A percentile compares a stretch with the other conserved stretches of the same genome.
Conservation (phyloP, 2,888 invertebrate genomes). For the Chrysopilus asiliformis region DNA sequence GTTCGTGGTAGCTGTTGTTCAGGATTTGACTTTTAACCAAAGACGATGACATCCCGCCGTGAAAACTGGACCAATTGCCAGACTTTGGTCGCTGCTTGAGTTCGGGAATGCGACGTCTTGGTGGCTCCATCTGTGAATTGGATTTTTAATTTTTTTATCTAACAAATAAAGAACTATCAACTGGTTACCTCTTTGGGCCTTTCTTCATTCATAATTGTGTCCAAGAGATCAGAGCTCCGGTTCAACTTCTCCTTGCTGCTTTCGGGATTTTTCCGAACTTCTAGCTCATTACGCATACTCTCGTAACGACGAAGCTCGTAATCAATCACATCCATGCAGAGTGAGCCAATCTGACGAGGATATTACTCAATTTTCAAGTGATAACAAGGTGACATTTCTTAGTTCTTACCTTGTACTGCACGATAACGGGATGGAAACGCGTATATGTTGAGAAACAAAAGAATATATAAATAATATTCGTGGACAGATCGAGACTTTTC, state of each 20-base stretch:
- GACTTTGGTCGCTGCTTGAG: slow-evolving; percentile 60
- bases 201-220: slow-evolving; percentile 35
- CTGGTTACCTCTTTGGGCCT: slow-evolving; percentile 33
- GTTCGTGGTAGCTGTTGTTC: slow-evolving; percentile 58
- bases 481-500: slow-evolving; percentile 87
- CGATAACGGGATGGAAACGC: slow-evolving; percentile 86
- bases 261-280: slow-evolving; percentile 39
- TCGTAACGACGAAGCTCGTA: slow-evolving; percentile 88
- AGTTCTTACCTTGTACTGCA: slow-evolving; percentile 73
- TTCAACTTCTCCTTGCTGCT: slow-evolving; percentile 32
- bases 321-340: slow-evolving; percentile 93
- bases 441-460: slow-evolving; percentile 94
- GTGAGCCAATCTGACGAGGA: slow-evolving; percentile 65
- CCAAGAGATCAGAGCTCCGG: slow-evolving; percentile 31
- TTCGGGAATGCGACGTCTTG: slow-evolving; percentile 57
- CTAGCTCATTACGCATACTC: slow-evolving; percentile 72
- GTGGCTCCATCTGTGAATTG: slow-evolving; percentile 42
- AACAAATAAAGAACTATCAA: background rate
- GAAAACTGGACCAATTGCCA: slow-evolving; percentile 48
- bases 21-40: slow-evolving; percentile 45
- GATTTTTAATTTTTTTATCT: background rate
- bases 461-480: slow-evolving; percentile 92
- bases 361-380: background rate
- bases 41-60: slow-evolving; percentile 37
- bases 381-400: background rate